Conservation (phyloP, 1,140 invertebrate species). For the Sycophaga agraensis region DNA sequence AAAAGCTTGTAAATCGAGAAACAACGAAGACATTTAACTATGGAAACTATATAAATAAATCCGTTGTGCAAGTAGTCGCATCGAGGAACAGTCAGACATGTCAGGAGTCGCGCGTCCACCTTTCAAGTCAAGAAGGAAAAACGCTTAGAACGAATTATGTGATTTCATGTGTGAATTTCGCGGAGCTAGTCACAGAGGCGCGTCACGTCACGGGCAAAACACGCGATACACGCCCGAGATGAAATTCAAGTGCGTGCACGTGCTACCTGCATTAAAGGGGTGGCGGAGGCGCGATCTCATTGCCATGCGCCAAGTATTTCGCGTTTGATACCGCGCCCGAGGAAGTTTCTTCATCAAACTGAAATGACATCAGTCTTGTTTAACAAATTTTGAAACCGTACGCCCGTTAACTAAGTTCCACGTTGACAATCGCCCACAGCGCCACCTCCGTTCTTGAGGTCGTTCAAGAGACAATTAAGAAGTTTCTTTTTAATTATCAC, state of each 20-base stretch:
- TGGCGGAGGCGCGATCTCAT: slow-evolving; percentile 19
- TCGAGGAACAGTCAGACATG: too few species aligned
- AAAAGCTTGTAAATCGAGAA: too few species aligned
- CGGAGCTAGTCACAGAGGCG: neutral
- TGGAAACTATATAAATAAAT: too few species aligned
- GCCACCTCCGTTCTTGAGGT: neutral
- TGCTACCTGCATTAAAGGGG: slow-evolving; percentile 17
- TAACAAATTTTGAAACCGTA: slow-evolving; percentile 18
- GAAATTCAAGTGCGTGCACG: slow-evolving; percentile 19
- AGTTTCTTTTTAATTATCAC: too few species aligned
- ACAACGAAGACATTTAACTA: too few species aligned
- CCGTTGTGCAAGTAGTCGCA: too few species aligned
- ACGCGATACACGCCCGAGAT: slow-evolving; percentile 12
- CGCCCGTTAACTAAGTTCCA: slow-evolving; percentile 9
- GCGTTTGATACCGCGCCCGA: slow-evolving; percentile 21
- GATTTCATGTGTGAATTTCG: slow-evolving; percentile 6
- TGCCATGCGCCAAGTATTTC: slow-evolving; percentile 29
- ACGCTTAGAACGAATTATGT: neutral
- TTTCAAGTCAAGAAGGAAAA: neutral
- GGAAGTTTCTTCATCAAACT: slow-evolving; percentile 30
- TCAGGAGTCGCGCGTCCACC: too few species aligned
- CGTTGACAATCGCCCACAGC: neutral
- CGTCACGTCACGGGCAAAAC: slow-evolving; percentile 20
- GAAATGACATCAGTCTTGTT: slow-evolving; percentile 28
- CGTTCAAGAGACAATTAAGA: too few species aligned